A percentile compares a stretch with the other conserved stretches of the same genome.
Conservation (phyloP, 1,140 invertebrate species). For the Brachionus koreanus region DNA sequence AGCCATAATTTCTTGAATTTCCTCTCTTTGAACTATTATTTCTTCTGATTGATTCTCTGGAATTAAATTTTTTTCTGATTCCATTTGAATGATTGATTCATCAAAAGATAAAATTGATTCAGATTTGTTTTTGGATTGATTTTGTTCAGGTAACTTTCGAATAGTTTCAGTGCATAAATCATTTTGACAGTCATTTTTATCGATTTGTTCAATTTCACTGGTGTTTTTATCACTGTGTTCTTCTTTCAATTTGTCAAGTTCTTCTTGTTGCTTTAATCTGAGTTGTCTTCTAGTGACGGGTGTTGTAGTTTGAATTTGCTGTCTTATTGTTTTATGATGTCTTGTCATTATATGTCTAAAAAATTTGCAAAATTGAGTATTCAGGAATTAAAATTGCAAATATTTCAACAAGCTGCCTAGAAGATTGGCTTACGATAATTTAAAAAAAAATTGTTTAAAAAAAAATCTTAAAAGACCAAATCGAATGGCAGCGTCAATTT, state of each 20-base stretch:
- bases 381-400: slow-evolving; percentile 6
- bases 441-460: background rate
- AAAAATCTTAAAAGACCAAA: background rate
- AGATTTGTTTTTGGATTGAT: background rate
- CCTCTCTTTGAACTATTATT: slow-evolving; percentile 38
- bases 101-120: background rate
- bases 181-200: background rate
- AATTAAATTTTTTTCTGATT: background rate
- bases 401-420: slow-evolving; percentile 29
- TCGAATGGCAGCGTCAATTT: slow-evolving; percentile 30
- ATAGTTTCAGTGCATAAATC: background rate
- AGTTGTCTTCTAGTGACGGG: slow-evolving; percentile 28
- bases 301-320: slow-evolving; percentile 6
- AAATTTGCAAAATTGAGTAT: background rate
- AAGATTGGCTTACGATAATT: slow-evolving; percentile 39
- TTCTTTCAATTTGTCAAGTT: background rate
- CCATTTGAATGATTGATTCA: background rate
- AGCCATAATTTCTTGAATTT: background rate
- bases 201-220: background rate
- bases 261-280: slow-evolving; percentile 35
- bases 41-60: background rate
- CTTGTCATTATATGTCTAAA: slow-evolving; percentile 38
- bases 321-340: slow-evolving; percentile 7
- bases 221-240: background rate
- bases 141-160: background rate